phyloP scores from a whole-genome alignment of 2,797 vertebrate species.

The Brachymystax lenok region DNA sequence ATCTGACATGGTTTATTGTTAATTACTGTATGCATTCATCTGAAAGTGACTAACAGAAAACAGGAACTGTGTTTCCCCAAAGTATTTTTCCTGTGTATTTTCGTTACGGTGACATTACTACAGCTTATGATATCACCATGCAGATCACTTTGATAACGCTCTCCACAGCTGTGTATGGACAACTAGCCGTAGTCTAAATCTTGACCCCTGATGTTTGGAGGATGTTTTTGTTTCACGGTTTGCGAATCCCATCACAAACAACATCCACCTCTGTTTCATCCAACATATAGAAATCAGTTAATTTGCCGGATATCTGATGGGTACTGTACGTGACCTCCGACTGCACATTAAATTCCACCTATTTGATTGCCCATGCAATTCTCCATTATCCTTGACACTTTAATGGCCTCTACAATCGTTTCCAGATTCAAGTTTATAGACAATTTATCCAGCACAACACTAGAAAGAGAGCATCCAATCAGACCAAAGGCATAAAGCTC shows the following conservation, averaged over 20 bases:
- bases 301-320: constrained; percentile 41
- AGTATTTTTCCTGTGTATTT: constrained; percentile 17
- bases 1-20: constrained; percentile 50
- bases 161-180: constrained; percentile 15
- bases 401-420: constrained; percentile 70
- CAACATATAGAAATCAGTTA: constrained; percentile 7
- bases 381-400: constrained; percentile 63
- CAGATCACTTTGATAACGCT: constrained; percentile 46
- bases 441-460: constrained; percentile 40
- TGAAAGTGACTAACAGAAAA: constrained; percentile 38
- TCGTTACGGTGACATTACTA: constrained; percentile 53
- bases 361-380: constrained; percentile 55
- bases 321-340: constrained; percentile 50
- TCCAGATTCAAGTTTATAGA: constrained; percentile 63
- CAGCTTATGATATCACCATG: constrained; percentile 32
- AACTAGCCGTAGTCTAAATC: constrained; percentile 7
- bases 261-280: constrained; percentile 44
- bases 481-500: constrained; percentile 32
- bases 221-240: constrained; percentile 43
- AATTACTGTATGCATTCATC: constrained; percentile 35
- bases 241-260: constrained; percentile 42
- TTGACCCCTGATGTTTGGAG: constrained; percentile 11
- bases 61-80: constrained; percentile 15
- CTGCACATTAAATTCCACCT: constrained; percentile 61
- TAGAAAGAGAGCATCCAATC: constrained; percentile 47